Evolutionary conservation across 1,140 invertebrate species (phyloP).

Genomic region (Mizuhopecten yessoensis): DNA sequence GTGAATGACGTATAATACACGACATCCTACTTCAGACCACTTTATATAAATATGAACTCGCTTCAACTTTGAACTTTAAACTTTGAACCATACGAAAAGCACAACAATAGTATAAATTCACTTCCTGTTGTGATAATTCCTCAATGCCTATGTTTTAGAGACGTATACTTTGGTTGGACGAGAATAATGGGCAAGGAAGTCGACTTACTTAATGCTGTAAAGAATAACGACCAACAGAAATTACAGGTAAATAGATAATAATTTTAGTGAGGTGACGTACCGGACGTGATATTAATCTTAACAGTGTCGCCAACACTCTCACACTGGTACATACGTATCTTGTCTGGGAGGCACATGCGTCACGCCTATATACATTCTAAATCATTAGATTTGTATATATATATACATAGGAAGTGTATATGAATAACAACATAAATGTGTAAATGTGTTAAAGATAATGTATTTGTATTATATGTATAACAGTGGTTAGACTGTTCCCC

Average conservation of each 20-base stretch:
- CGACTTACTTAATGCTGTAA: conserved; percentile 73
- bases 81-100: background rate
- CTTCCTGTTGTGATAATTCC: background rate
- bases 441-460: too few relatives aligned
- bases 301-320: background rate
- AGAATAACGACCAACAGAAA: conserved; percentile 68
- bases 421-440: background rate
- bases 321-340: background rate
- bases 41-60: background rate
- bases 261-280: background rate
- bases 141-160: background rate
- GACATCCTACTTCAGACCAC: background rate
- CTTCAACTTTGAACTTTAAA: background rate
- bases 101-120: conserved; percentile 4
- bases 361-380: background rate
- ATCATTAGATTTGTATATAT: background rate
- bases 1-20: background rate
- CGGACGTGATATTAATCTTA: background rate
- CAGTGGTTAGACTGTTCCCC: too few relatives aligned
- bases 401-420: background rate
- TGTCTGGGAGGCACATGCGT: background rate
- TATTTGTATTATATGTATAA: too few relatives aligned
- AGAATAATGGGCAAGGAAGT: conserved; percentile 71
- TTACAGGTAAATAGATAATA: conserved; percentile 66
- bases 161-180: background rate